Percentiles rank a stretch among this genome's conserved stretches.
These are phyloP conservation scores for Porites evermanni DNA, from an alignment of 92 coral and sea anemone genomes.

Conservation along the genomic window DNA sequence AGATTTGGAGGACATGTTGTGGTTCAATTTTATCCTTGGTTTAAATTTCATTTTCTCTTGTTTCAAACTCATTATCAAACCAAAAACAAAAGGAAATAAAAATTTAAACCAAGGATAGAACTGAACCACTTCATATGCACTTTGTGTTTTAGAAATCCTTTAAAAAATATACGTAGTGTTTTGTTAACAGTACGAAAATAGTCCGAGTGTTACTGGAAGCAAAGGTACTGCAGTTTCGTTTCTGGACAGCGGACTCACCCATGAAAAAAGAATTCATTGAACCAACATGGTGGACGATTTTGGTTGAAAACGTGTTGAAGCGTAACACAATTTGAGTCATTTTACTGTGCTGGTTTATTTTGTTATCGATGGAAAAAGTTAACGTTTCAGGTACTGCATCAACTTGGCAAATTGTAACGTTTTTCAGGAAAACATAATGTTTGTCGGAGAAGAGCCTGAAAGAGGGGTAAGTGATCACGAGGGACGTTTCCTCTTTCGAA, in stretches of 20 bases:
- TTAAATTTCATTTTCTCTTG: no score
- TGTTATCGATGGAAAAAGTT: not conserved
- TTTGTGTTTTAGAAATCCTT: no score
- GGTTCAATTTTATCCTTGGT: no score
- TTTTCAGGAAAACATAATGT: conserved; percentile 11
- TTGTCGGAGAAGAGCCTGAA: conserved; percentile 25
- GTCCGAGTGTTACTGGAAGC: not conserved
- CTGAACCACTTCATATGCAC: no score
- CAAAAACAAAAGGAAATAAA: no score
- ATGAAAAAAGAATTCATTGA: not conserved
- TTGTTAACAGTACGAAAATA: no score
- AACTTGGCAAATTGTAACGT: not conserved
- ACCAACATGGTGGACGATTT: conserved; percentile 23
- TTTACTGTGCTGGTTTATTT: not conserved
- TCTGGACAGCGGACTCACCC: conserved; percentile 25
- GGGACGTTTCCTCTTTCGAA: not conserved
- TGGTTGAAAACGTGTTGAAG: not conserved
- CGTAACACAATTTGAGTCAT: not conserved
- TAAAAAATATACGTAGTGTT: no score
- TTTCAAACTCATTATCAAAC: no score
- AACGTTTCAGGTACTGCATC: not conserved
- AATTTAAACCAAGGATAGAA: no score
- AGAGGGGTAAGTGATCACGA: conserved; percentile 11
- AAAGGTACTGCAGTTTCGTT: not conserved
- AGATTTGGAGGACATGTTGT: no score